Conservation (phyloP, 2,888 invertebrate species). For the Lutraria lutraria region DNA sequence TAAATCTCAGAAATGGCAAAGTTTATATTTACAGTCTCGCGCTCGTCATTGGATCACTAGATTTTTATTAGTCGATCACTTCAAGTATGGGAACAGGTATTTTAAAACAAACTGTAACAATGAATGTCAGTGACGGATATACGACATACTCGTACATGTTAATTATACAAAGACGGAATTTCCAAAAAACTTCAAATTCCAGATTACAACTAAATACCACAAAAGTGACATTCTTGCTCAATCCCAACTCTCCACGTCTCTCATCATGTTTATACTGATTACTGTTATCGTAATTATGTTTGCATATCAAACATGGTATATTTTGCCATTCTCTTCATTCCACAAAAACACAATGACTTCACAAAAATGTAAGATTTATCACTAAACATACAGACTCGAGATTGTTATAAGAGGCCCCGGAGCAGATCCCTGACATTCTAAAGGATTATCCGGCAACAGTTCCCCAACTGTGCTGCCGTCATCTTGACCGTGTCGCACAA, state of each 20-base stretch:
- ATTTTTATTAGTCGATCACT: too few species aligned
- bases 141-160: too few species aligned
- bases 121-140: too few species aligned
- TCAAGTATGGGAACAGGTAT: too few species aligned
- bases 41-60: too few species aligned
- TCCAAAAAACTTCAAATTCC: too few species aligned
- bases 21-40: too few species aligned
- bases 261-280: slow-evolving; percentile 1
- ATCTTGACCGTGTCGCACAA: neutral
- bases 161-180: too few species aligned
- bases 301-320: neutral
- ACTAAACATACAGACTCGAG: neutral
- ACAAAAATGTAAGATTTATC: slow-evolving; percentile 6
- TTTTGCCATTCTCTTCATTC: slow-evolving; percentile 3
- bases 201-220: too few species aligned
- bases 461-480: slow-evolving; percentile 5
- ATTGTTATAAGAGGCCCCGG: neutral
- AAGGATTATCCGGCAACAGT: neutral
- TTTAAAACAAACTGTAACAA: too few species aligned
- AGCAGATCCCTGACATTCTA: neutral
- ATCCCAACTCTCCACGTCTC: neutral
- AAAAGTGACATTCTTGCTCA: neutral
- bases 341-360: neutral
- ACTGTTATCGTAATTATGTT: neutral
- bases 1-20: too few species aligned